Percentiles rank a stretch among this genome's conserved stretches.
phyloP scores from a whole-genome alignment of 2,797 vertebrate species.

The Kryptopterus vitreolus region DNA sequence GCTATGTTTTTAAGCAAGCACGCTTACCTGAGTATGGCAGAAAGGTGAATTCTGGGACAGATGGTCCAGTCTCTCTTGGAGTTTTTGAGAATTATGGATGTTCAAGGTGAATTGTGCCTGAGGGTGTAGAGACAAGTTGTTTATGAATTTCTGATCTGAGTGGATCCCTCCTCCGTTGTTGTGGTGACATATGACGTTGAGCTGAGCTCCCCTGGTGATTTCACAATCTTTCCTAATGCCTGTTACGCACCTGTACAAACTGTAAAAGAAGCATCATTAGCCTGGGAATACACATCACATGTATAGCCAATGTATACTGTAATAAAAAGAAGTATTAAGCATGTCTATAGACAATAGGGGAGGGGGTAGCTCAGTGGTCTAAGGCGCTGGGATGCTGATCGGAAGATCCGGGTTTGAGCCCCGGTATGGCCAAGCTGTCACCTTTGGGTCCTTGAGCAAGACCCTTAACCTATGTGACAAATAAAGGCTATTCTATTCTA shows the following conservation, averaged over 20 bases:
- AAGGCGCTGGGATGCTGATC: too few relatives aligned
- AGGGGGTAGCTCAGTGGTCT: too few relatives aligned
- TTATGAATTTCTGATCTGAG: conserved; percentile 64
- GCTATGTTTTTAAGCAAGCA: background rate
- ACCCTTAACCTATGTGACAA: too few relatives aligned
- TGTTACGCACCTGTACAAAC: conserved; percentile 59
- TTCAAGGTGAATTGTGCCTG: conserved; percentile 24
- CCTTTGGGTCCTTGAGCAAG: too few relatives aligned
- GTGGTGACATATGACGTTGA: conserved; percentile 70
- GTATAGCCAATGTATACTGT: background rate
- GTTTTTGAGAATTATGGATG: conserved; percentile 1
- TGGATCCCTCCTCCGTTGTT: conserved; percentile 51
- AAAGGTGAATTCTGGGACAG: background rate
- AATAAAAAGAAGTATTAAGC: background rate
- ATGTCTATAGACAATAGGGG: background rate
- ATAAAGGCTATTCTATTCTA: too few relatives aligned
- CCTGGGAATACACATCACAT: background rate
- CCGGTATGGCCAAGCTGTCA: too few relatives aligned
- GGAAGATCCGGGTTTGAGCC: too few relatives aligned
- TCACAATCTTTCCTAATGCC: conserved; percentile 55
- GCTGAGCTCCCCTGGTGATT: conserved; percentile 73
- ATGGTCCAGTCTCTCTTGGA: conserved; percentile 28
- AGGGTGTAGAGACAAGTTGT: conserved; percentile 57
- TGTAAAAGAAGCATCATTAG: conserved; percentile 16
- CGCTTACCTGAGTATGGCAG: conserved; percentile 26